Evolutionary conservation across 2,797 vertebrate genomes (phyloP), one percentile per base, ranked within the genome.

Genomic region (Aplochiton taeniatus): DNA sequence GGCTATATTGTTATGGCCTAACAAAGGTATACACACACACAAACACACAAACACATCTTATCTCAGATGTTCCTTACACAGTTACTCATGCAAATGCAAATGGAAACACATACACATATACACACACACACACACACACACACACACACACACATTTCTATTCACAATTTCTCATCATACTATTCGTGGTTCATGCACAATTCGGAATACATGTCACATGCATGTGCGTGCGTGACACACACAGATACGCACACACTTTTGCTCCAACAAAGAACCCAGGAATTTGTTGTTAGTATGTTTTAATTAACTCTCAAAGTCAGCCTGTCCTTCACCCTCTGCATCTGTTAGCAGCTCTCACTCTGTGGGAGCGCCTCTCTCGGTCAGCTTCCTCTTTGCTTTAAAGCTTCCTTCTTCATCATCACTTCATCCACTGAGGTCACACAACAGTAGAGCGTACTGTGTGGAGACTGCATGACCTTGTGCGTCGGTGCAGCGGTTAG

Each of bases 231-330:
- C 46, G 31, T 31, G 31, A 20, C 9, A 52, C 57, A 56, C 43
- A 58, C 19, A 45, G 17, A 20, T 43, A 69, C 53, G 1, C 58
- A 56, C 60, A 65, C 57, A 66, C 55, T 78, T 50, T 70, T 63
- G 77, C 75, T 70, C 68, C 83, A 69, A 57, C 55, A 48, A 70
- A 80, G 68, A 68, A 83, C 54, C 9, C 72, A 84, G 85, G 85
- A 92, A 89, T 91, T 82, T 83, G 58, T 69, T 61, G 77, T 78
- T 71, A 52, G 75, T 77, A 52, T 86, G 87, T 80, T 93, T 90
- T 92, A 91, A 93, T 93, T 93, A 93, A 91, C 81, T 90, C 81
- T 89, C 89, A 92, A 92, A 82, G 92, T 91, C 92, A 88, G 74
- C 17, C 67, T 87, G 90, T 66, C 90, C 91, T 93, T 91, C 86